Evolutionary conservation across 2,888 invertebrate genomes (phyloP), one percentile per base, ranked within the genome.

Genomic region (Atrina japonica): DNA sequence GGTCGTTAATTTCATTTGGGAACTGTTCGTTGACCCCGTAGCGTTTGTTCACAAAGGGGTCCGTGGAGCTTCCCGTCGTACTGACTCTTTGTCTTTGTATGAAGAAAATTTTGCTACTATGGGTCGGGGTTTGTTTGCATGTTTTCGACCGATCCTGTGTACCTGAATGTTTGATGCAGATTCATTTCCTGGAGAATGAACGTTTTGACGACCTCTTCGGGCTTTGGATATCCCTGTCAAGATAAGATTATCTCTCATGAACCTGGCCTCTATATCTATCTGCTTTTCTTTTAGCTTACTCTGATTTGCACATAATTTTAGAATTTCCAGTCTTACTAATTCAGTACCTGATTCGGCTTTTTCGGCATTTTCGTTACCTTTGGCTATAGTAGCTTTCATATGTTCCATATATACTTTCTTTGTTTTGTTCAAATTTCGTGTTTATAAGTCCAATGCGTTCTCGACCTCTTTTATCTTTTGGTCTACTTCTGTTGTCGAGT

Each of bases 1-100:
- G 52, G 52, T 23, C 52, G 25, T 52, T 52, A 6, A 52, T 52
- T 25, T 52, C 52, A 2, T 18, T 18, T 52, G 52, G 52, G 23
- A 52, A 52, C 25, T 52, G 52, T 7, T 52, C 52, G 23, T 52
- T 52, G 5, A 52, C 25, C 14, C 52, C 25, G 25, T 52, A 52
- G 14, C 14, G 21, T 52, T 18, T 52, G 21, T 23, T 25, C 25
- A 14, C 52, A 5, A 52, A n/a, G n/a, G 47, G 5, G 47, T 18
- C 18, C 47, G 5, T 35, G 35, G 47, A 5, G 47, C 47, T 3
- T 3, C 23, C 3, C 52, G 21, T 52, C 25, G 21, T 7, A 52
- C 52, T 18, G 25, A 3, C 25, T 52, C 52, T 6, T 25, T 18
- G 21, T 52, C 52, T 16, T 52, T 52, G 23, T 23, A 25, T 14